Percentiles rank a stretch among this genome's conserved stretches.
Evolutionary conservation across 1,140 invertebrate genomes (phyloP).

Genomic region (Aphelenchoides besseyi): DNA sequence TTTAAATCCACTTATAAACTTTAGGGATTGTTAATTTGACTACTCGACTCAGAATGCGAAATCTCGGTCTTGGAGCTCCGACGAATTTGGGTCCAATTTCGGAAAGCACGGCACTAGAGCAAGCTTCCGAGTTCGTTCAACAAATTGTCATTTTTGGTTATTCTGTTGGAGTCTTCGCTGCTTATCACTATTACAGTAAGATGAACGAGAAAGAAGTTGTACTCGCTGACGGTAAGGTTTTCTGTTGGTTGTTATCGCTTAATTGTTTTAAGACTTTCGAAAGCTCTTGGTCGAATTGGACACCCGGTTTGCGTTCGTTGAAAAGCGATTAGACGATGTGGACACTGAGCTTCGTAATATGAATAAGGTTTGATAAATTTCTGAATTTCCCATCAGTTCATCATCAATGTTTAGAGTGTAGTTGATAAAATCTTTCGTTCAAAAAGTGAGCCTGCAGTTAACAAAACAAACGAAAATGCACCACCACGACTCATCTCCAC

Average conservation of each 20-base stretch:
- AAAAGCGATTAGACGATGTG: constrained; percentile 11
- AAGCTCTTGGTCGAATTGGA: constrained; percentile 15
- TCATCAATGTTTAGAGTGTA: not conserved
- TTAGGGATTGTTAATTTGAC: constrained; percentile 42
- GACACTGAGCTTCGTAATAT: not conserved
- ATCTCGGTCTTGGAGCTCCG: constrained; percentile 43
- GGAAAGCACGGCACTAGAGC: constrained; percentile 37
- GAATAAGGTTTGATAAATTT: constrained; percentile 1
- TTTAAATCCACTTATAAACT: too few relatives aligned
- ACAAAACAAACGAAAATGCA: not conserved
- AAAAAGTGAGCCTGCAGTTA: not conserved
- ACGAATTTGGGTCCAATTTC: constrained; percentile 29
- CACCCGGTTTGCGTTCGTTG: not conserved
- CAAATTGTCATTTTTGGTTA: constrained; percentile 49
- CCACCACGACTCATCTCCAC: constrained; percentile 3
- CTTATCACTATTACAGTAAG: constrained; percentile 40
- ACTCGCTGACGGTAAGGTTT: too few relatives aligned
- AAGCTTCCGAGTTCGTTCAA: constrained; percentile 46
- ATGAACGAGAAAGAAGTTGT: constrained; percentile 37
- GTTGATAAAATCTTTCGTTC: constrained; percentile 7
- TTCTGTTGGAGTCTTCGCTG: constrained; percentile 47
- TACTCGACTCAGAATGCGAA: constrained; percentile 43
- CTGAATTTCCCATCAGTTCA: not conserved
- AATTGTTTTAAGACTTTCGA: constrained; percentile 36
- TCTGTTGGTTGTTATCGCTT: too few relatives aligned